A percentile compares a stretch with the other conserved stretches of the same genome.
phyloP scores from a whole-genome alignment of 2,888 invertebrate species.

The Merodon equestris region DNA sequence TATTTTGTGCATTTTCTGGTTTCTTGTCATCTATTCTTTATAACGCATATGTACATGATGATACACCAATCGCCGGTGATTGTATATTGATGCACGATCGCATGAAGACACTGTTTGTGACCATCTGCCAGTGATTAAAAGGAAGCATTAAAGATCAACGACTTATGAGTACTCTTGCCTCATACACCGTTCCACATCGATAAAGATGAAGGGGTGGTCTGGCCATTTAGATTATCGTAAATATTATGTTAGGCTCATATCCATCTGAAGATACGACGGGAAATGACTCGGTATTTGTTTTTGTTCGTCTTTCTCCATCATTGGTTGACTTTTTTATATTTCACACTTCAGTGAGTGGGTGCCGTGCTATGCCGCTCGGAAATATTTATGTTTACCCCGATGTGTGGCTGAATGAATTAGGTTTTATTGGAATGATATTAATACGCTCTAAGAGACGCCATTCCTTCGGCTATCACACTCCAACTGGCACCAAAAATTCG shows the following conservation, averaged over 20 bases:
- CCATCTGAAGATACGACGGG: not conserved
- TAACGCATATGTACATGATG: slow-evolving; percentile 5
- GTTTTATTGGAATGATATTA: too few species aligned
- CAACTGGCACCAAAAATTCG: too few species aligned
- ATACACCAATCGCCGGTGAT: not conserved
- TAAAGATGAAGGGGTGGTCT: slow-evolving; percentile 10
- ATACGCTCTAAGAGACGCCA: too few species aligned
- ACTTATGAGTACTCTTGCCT: too few species aligned
- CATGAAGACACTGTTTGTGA: slow-evolving; percentile 30
- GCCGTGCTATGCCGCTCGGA: too few species aligned
- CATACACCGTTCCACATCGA: too few species aligned
- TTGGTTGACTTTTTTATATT: slow-evolving; percentile 26
- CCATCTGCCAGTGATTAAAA: slow-evolving; percentile 30
- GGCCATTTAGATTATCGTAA: slow-evolving; percentile 12
- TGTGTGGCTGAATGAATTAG: too few species aligned
- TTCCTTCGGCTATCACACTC: too few species aligned
- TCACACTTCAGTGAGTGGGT: slow-evolving; percentile 30
- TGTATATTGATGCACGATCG: slow-evolving; percentile 20
- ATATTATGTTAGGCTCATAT: slow-evolving; percentile 20
- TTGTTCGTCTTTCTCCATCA: too few species aligned
- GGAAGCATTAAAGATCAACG: not conserved
- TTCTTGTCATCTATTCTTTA: slow-evolving; percentile 7
- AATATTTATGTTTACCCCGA: too few species aligned
- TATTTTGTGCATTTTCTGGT: slow-evolving; percentile 18
- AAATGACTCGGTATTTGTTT: too few species aligned